Percentiles rank a stretch among this genome's conserved stretches.
Evolutionary conservation across 2,888 invertebrate species (phyloP).

Genomic region (Macrosoma leucophasiata): DNA sequence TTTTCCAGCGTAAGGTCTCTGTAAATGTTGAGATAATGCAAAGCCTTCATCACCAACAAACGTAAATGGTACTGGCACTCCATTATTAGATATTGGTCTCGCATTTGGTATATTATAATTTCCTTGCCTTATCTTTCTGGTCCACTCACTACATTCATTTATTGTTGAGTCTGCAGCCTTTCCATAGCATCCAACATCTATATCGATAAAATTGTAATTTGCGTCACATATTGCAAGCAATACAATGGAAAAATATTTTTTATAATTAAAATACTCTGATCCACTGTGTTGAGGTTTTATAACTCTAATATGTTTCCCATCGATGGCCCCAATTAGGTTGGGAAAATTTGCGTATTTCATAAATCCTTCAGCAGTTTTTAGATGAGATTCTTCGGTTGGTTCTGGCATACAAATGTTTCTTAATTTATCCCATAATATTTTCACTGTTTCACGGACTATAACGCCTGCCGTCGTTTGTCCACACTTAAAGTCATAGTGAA

Average conservation of each 20-base stretch:
- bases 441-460: slow-evolving; percentile 15
- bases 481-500: slow-evolving; percentile 8
- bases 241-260: slow-evolving; percentile 22
- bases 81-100: slow-evolving; percentile 11
- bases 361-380: slow-evolving; percentile 16
- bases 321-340: slow-evolving; percentile 23
- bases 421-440: slow-evolving; percentile 16
- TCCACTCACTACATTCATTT: slow-evolving; percentile 10
- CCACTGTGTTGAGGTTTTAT: slow-evolving; percentile 23
- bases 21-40: slow-evolving; percentile 16
- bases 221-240: slow-evolving; percentile 21
- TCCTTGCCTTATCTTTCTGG: slow-evolving; percentile 8
- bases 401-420: slow-evolving; percentile 16
- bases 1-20: slow-evolving; percentile 16
- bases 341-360: slow-evolving; percentile 17
- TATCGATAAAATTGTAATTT: slow-evolving; percentile 18
- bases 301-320: slow-evolving; percentile 25
- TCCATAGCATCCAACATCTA: slow-evolving; percentile 20
- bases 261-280: slow-evolving; percentile 21
- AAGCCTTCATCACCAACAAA: slow-evolving; percentile 19
- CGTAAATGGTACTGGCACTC: slow-evolving; percentile 7
- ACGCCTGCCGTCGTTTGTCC: slow-evolving; percentile 8
- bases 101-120: slow-evolving; percentile 14
- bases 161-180: slow-evolving; percentile 9
- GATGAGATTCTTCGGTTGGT: slow-evolving; percentile 16